phyloP scores from a whole-genome alignment of 2,113 vertebrate species.

The Craseonycteris thonglongyai region DNA sequence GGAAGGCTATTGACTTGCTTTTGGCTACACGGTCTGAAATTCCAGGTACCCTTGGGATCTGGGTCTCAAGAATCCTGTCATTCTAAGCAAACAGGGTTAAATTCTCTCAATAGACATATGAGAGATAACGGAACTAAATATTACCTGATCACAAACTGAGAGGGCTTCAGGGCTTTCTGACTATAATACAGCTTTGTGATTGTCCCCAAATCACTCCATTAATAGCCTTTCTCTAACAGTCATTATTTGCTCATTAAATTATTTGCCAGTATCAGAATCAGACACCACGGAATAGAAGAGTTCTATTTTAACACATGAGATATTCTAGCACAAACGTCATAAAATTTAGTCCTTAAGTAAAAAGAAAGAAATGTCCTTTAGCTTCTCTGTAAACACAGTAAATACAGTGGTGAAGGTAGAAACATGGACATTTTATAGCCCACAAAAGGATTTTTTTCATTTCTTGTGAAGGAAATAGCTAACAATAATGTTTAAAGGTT shows the following conservation, averaged over 20 bases:
- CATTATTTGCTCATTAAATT: background rate
- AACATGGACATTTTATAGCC: background rate
- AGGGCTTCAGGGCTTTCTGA: background rate
- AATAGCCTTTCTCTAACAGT: background rate
- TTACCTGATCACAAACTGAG: background rate
- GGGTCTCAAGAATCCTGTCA: background rate
- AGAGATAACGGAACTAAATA: background rate
- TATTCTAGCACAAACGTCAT: background rate
- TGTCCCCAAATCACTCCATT: background rate
- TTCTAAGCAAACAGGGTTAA: background rate
- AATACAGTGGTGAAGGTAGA: background rate
- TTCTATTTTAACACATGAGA: background rate
- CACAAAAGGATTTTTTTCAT: background rate
- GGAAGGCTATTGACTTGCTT: constrained; percentile 19
- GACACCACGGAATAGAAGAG: background rate
- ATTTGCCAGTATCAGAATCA: background rate
- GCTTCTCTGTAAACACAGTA: background rate
- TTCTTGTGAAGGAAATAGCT: background rate
- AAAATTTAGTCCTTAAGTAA: background rate
- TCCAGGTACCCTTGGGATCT: background rate
- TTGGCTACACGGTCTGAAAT: background rate
- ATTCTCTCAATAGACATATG: background rate
- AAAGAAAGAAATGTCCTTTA: background rate
- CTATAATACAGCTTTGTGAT: background rate
- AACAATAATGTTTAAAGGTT: background rate